A percentile compares a stretch with the other conserved stretches of the same genome.
These are phyloP conservation scores for Epizoanthus stellaris DNA, from an alignment of 92 coral and sea anemone genomes.

Conservation along the genomic window DNA sequence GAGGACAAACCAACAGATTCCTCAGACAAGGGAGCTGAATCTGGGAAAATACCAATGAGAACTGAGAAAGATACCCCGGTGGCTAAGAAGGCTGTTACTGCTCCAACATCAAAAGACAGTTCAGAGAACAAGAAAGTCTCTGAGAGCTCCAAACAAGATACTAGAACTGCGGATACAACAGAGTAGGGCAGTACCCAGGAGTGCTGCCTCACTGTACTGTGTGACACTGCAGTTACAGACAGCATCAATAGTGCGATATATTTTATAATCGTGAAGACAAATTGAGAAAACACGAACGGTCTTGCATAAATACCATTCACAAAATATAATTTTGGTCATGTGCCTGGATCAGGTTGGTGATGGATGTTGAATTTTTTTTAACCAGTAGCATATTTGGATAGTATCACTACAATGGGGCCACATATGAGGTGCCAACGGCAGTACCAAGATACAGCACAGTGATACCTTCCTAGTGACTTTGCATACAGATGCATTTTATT, in stretches of 20 bases:
- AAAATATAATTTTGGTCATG: slow-evolving; percentile 17
- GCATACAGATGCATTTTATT: no score
- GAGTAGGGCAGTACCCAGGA: background rate
- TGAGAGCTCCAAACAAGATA: background rate
- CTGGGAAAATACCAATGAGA: background rate
- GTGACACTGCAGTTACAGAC: background rate
- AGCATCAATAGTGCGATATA: background rate
- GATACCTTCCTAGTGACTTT: background rate
- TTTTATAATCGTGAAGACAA: slow-evolving; percentile 4
- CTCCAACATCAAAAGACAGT: background rate
- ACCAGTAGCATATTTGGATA: background rate
- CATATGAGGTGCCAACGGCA: background rate
- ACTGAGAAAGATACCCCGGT: background rate
- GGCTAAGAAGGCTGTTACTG: background rate
- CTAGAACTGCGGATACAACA: slow-evolving; percentile 4
- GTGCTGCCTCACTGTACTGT: background rate
- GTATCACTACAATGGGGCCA: background rate
- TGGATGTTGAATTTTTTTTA: background rate
- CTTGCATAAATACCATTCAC: background rate
- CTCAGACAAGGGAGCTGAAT: background rate
- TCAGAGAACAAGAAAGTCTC: slow-evolving; percentile 27
- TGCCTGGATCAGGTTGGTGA: background rate
- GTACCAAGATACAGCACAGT: background rate
- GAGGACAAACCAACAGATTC: background rate
- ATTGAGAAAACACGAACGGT: background rate